These are phyloP conservation scores for Sinosuthora webbiana DNA, from an alignment of 2,113 vertebrate genomes.

Conservation along the genomic window DNA sequence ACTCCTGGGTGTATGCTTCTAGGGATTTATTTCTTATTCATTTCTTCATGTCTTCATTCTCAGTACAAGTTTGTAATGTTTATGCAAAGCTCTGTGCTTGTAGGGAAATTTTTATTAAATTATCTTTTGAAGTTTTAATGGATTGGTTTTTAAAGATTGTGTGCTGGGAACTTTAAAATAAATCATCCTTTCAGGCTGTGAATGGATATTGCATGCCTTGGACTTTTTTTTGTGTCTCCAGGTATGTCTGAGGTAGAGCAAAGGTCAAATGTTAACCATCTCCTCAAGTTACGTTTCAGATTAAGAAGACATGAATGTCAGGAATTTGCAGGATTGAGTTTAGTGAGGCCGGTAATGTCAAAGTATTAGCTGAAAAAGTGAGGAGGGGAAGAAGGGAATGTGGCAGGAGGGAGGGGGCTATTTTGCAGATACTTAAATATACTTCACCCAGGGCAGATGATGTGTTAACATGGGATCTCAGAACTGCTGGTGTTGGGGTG, in stretches of 20 bases:
- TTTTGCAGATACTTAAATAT: background rate
- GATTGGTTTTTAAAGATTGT: background rate
- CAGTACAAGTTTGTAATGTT: background rate
- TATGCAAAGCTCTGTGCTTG: background rate
- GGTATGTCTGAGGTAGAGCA: constrained; percentile 66
- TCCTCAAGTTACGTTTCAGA: constrained; percentile 64
- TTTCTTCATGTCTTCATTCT: background rate
- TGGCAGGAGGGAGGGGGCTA: background rate
- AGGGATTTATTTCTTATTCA: background rate
- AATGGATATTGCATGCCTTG: background rate
- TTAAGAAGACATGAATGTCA: constrained; percentile 64
- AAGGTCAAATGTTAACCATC: constrained; percentile 65
- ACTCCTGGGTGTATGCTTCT: background rate
- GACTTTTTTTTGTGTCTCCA: constrained; percentile 27
- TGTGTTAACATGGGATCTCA: background rate
- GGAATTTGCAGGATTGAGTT: constrained; percentile 63
- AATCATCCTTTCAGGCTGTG: constrained; percentile 26
- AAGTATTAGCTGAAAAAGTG: constrained; percentile 35
- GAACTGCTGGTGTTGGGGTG: background rate
- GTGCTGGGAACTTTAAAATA: constrained; percentile 16
- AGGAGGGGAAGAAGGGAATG: constrained; percentile 15
- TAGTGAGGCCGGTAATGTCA: constrained; percentile 57
- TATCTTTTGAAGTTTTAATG: background rate
- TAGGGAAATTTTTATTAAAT: background rate
- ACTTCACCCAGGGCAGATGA: background rate